Conservation (phyloP, 2,113 vertebrate species). For the Rhinolophus ferrumequinum region DNA sequence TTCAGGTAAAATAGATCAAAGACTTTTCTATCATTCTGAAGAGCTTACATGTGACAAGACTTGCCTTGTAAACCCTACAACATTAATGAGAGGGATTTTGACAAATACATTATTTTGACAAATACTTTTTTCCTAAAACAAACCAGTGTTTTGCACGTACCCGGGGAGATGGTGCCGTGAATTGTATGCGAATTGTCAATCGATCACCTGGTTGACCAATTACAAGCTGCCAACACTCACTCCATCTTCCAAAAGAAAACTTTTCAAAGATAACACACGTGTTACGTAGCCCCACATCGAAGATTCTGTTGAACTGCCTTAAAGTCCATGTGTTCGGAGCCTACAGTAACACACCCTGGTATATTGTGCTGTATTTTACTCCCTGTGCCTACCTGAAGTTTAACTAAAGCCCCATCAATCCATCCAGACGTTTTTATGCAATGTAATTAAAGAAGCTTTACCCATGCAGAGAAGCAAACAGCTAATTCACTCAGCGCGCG, state of each 20-base stretch:
- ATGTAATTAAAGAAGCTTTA: constrained; percentile 64
- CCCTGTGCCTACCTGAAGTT: constrained; percentile 43
- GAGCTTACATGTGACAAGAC: background rate
- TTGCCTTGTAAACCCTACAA: background rate
- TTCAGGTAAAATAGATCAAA: background rate
- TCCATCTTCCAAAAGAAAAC: constrained; percentile 37
- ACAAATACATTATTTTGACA: background rate
- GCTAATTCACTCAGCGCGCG: background rate
- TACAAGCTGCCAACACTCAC: background rate
- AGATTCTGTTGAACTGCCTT: constrained; percentile 30
- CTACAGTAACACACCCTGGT: constrained; percentile 33
- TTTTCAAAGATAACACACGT: constrained; percentile 53
- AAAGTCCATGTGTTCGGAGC: background rate
- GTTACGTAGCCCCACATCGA: constrained; percentile 60
- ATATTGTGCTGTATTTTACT: background rate
- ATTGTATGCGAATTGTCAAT: background rate
- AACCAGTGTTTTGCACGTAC: constrained; percentile 26
- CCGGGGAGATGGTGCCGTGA: background rate
- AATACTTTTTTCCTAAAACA: constrained; percentile 53
- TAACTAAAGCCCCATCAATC: constrained; percentile 67
- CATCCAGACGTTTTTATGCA: constrained; percentile 57
- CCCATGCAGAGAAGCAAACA: background rate
- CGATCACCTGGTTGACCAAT: background rate
- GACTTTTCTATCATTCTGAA: background rate
- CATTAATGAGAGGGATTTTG: background rate